Evolutionary conservation across 2,113 vertebrate species (phyloP), one percentile per base, ranked within the genome.

Genomic region (Ammodytes marinus): DNA sequence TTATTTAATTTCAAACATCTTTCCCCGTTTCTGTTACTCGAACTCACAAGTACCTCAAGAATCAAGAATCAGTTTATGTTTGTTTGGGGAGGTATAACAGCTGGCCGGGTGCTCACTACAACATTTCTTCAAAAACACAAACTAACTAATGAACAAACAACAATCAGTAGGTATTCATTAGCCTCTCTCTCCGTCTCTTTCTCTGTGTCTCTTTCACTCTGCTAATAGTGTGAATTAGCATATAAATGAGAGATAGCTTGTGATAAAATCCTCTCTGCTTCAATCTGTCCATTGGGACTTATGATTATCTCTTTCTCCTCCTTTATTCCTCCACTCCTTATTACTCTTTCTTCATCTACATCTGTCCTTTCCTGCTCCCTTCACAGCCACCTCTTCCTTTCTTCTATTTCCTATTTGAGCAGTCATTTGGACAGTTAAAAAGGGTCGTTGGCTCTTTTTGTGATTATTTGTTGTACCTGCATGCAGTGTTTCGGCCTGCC

Each of bases 181-280:
- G 85, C 60, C 79, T 57, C 67, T 77, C 67, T 69, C 58, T 74
- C 66, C 72, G 66, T 72, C 69, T 74, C 66, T 52, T 63, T 72
- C 76, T 39, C 54, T 63, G 27, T 71, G 66, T 72, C 69, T 74
- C 66, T 52, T 63, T 72, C 76, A 40, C 54, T 63, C 77, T 74
- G 84, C 86, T 94, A 89, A 94, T 92, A 86, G 86, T 64, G 80
- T 71, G 84, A 91, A 94, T 94, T 94, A 93, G 89, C 93, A 94
- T 94, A 93, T 92, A 93, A 94, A 94, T 93, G 92, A 93, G 90
- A 90, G 92, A 77, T 91, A 77, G 84, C 82, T 78, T 89, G 83
- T 79, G 91, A 91, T 87, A 78, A 86, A 89, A 90, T 91, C 90
- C 87, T 66, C 81, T 91, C 87, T 81, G 84, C 89, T 88, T 88